These are phyloP conservation scores for Schizaphis graminum DNA, from an alignment of 2,888 invertebrate species.

Conservation along the genomic window DNA sequence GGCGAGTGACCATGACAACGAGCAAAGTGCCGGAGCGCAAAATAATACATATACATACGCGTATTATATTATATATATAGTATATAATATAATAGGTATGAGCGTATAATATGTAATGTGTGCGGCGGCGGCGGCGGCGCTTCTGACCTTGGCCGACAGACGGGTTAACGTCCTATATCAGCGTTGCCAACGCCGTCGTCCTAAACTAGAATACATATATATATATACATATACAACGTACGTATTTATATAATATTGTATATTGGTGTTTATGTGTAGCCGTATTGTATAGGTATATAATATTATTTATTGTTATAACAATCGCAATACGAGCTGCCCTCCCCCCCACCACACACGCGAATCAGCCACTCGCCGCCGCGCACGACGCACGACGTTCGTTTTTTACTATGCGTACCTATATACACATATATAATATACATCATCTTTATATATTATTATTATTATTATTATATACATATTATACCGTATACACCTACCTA, in stretches of 20 bases:
- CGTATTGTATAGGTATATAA: not conserved
- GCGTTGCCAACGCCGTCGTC: constrained; percentile 64
- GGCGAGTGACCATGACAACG: constrained; percentile 64
- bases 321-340: constrained; percentile 30
- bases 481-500: not conserved
- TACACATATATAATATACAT: not conserved
- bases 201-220: constrained; percentile 55
- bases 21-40: constrained; percentile 52
- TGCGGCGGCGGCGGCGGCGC: constrained; percentile 45
- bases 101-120: constrained; percentile 2
- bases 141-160: constrained; percentile 66
- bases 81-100: too few species aligned
- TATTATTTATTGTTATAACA: constrained; percentile 13
- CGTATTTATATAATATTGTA: not conserved
- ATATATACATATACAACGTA: too few species aligned
- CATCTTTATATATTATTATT: not conserved
- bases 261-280: not conserved
- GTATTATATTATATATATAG: not conserved
- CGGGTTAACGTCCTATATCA: constrained; percentile 66
- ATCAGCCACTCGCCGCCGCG: not conserved
- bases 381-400: not conserved
- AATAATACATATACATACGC: constrained; percentile 36
- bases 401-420: not conserved
- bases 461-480: not conserved
- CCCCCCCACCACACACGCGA: not conserved